These are phyloP conservation scores for Bostrychus sinensis DNA, from an alignment of 2,113 vertebrate genomes.

Conservation along the genomic window DNA sequence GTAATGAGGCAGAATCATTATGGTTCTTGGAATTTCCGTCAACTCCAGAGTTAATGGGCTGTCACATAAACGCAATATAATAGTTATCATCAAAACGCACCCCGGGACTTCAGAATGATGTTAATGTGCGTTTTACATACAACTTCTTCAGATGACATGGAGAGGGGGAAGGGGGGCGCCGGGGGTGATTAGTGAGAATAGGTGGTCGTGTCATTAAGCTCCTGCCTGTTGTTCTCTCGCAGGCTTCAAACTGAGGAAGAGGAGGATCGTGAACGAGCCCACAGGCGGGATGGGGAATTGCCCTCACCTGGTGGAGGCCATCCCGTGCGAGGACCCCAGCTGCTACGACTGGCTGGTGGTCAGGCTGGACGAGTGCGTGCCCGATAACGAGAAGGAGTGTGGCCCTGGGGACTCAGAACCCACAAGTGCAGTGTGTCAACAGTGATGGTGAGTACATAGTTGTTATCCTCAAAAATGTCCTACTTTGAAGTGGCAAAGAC, in stretches of 20 bases:
- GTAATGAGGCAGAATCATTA: slow-evolving; percentile 53
- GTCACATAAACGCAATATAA: slow-evolving; percentile 34
- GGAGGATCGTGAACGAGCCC: slow-evolving; percentile 87
- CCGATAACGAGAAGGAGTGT: slow-evolving; percentile 89
- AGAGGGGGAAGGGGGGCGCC: not conserved
- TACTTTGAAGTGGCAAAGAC: no score
- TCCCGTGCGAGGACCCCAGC: slow-evolving; percentile 94
- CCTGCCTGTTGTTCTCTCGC: slow-evolving; percentile 28
- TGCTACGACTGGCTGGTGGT: slow-evolving; percentile 92
- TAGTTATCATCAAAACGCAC: slow-evolving; percentile 34
- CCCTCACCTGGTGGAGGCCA: slow-evolving; percentile 92
- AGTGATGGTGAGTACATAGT: slow-evolving; percentile 85
- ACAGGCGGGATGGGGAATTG: slow-evolving; percentile 89
- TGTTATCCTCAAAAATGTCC: no score
- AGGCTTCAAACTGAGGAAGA: slow-evolving; percentile 97
- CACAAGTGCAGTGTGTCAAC: slow-evolving; percentile 89
- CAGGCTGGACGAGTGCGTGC: slow-evolving; percentile 87
- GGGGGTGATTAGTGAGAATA: slow-evolving; percentile 8
- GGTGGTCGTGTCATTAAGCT: slow-evolving; percentile 17
- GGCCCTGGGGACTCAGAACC: slow-evolving; percentile 90
- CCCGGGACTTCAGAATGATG: slow-evolving; percentile 16
- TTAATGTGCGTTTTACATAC: slow-evolving; percentile 25
- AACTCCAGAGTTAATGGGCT: slow-evolving; percentile 49
- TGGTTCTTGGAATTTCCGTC: slow-evolving; percentile 39
- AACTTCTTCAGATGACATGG: not conserved